Evolutionary conservation across 2,888 invertebrate species (phyloP).

Genomic region (Rhagonycha lutea): DNA sequence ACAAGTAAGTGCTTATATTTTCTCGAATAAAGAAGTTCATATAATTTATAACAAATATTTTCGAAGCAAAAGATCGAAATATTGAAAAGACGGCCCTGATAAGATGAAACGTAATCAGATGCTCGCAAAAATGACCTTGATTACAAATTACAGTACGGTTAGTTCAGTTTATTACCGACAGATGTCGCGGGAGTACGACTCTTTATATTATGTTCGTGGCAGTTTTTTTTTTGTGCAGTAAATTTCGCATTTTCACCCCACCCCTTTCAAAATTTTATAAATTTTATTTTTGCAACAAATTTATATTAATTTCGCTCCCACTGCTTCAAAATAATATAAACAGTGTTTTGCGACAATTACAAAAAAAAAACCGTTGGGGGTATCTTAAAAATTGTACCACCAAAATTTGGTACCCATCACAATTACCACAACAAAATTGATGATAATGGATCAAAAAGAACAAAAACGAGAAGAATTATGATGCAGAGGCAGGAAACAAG

Average conservation of each 20-base stretch:
- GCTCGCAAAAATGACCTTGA: not conserved
- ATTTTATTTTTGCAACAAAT: no score
- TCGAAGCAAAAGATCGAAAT: not conserved
- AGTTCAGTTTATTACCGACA: not conserved
- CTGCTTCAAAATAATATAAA: no score
- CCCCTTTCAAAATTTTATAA: not conserved
- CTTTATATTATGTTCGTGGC: not conserved
- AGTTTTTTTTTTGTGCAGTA: not conserved
- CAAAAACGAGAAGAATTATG: not conserved
- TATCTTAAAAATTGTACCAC: not conserved
- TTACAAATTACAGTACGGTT: not conserved
- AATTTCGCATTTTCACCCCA: not conserved
- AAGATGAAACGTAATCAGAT: not conserved
- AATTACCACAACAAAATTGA: not conserved
- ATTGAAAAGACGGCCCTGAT: not conserved
- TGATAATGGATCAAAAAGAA: not conserved
- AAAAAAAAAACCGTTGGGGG: not conserved
- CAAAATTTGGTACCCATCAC: not conserved
- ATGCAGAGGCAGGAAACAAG: not conserved
- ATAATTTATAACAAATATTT: no score
- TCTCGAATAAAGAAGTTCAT: no score
- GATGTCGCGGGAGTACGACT: not conserved
- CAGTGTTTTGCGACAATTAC: not conserved
- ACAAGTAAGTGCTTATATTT: no score
- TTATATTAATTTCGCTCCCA: no score